Conservation (phyloP, 2,113 vertebrate species). For the Pardalotus punctatus region DNA sequence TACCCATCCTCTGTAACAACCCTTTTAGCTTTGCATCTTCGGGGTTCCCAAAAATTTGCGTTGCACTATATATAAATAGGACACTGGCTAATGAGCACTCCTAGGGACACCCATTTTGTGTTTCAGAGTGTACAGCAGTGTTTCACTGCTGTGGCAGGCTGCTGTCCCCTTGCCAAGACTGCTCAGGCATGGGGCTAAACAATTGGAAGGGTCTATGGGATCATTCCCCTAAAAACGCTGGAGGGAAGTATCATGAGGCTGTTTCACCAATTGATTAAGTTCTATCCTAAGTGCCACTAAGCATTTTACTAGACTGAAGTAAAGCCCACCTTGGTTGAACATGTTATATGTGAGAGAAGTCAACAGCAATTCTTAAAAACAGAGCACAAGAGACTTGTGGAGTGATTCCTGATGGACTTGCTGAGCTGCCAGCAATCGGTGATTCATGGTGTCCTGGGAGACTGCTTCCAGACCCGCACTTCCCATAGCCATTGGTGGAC, state of each 20-base stretch:
- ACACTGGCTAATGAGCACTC: not conserved
- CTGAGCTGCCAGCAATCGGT: not conserved
- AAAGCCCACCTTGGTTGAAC: not conserved
- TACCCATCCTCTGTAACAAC: not conserved
- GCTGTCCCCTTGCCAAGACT: not conserved
- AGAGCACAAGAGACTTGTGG: not conserved
- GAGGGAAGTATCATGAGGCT: not conserved
- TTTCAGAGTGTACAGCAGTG: not conserved
- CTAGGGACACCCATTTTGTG: not conserved
- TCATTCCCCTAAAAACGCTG: rapidly evolving
- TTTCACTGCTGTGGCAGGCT: not conserved
- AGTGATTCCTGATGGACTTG: not conserved
- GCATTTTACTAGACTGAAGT: not conserved
- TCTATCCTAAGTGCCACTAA: not conserved
- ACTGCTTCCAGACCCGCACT: not conserved
- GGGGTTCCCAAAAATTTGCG: not conserved
- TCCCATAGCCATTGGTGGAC: not conserved
- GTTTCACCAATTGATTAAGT: not conserved
- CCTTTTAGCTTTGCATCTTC: not conserved
- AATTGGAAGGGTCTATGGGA: not conserved
- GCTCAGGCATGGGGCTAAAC: not conserved
- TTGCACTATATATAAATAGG: not conserved
- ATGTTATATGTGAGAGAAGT: not conserved
- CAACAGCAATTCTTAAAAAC: not conserved
- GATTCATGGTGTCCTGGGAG: rapidly evolving